Evolutionary conservation across 2,113 vertebrate species (phyloP).

Genomic region (Isichthys henryi): DNA sequence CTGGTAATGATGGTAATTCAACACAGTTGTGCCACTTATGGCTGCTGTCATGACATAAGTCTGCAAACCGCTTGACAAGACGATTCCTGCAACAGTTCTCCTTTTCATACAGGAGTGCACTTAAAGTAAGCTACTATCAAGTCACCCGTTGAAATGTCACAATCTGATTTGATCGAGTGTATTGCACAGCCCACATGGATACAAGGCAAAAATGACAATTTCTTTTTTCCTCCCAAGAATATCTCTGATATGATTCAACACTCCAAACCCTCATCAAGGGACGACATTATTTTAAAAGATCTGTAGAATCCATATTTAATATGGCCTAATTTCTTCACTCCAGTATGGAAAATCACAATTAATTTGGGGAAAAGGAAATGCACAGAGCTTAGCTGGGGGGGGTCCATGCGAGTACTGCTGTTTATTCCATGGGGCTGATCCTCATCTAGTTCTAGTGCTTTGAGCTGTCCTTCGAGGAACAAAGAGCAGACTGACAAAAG

Average conservation of each 20-base stretch:
- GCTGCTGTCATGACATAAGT: neutral
- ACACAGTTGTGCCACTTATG: neutral
- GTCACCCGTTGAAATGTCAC: neutral
- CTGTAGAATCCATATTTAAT: neutral
- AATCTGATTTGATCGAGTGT: neutral
- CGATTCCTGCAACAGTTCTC: too few relatives aligned
- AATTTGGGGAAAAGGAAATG: neutral
- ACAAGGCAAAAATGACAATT: neutral
- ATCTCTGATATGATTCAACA: neutral
- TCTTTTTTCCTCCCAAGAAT: neutral
- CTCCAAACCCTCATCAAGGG: neutral
- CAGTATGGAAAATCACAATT: conserved; percentile 6
- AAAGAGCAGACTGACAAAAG: neutral
- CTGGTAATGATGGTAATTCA: neutral
- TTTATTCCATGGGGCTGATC: neutral
- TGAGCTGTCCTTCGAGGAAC: conserved; percentile 6
- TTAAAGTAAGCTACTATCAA: neutral
- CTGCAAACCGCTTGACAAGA: neutral
- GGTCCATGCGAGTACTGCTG: neutral
- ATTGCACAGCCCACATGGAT: neutral
- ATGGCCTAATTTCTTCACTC: neutral
- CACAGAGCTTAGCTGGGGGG: neutral
- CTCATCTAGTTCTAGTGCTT: neutral
- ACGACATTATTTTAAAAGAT: neutral
- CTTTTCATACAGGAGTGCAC: neutral